phyloP scores from a whole-genome alignment of 2,888 invertebrate species.

The Amphipyra tragopoginis region DNA sequence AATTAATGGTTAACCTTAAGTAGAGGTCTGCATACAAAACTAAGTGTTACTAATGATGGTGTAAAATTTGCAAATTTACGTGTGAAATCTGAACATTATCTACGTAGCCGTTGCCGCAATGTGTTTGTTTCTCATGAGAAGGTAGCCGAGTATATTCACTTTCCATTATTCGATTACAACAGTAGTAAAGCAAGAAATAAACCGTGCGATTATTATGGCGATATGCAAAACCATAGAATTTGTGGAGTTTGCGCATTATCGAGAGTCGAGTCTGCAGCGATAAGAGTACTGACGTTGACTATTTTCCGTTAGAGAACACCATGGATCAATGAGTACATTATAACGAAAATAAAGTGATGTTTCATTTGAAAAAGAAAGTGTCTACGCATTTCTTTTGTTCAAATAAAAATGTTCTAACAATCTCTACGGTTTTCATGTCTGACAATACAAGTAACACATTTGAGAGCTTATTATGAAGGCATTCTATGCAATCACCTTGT shows the following conservation, averaged over 20 bases:
- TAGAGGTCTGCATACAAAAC: constrained; percentile 7
- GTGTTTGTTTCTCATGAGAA: constrained; percentile 65
- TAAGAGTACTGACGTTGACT: constrained; percentile 32
- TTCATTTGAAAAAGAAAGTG: not conserved
- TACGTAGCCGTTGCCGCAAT: constrained; percentile 45
- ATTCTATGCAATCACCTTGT: no score
- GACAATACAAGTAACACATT: no score
- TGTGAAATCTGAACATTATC: constrained; percentile 54
- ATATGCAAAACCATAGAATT: constrained; percentile 55
- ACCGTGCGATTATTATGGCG: constrained; percentile 52
- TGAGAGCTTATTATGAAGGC: no score
- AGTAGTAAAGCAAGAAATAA: constrained; percentile 52
- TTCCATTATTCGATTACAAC: constrained; percentile 61
- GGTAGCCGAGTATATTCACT: constrained; percentile 57
- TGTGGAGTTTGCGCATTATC: constrained; percentile 36
- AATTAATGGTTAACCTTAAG: not conserved
- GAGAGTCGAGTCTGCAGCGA: constrained; percentile 18
- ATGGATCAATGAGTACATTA: not conserved
- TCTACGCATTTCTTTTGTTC: not conserved
- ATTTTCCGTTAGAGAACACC: constrained; percentile 21
- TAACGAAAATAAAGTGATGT: not conserved
- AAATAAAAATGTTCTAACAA: no score
- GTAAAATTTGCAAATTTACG: constrained; percentile 36
- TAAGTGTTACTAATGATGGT: constrained; percentile 34
- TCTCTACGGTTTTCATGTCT: no score